phyloP scores from a whole-genome alignment of 2,888 invertebrate genomes.

The Agelastica alni region DNA sequence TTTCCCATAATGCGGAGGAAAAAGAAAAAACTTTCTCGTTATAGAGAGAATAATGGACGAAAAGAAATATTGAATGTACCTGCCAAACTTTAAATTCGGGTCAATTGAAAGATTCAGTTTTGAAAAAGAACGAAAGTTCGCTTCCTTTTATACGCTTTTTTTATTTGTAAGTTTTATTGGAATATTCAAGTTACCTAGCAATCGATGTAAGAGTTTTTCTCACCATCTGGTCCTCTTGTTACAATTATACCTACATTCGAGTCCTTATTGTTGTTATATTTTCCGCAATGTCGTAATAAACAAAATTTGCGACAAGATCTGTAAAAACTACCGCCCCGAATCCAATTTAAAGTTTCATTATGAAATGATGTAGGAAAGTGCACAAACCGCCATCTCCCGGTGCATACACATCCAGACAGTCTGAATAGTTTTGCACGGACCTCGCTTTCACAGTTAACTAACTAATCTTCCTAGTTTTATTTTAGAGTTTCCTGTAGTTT shows the following conservation, averaged over 20 bases:
- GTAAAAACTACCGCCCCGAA: too few relatives aligned
- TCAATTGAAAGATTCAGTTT: not conserved
- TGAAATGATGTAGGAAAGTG: constrained; percentile 11
- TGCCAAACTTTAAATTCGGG: not conserved
- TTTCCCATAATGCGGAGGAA: constrained; percentile 12
- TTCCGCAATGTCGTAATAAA: too few relatives aligned
- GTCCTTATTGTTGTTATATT: too few relatives aligned
- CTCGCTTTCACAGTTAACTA: constrained; percentile 14
- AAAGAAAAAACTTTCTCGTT: not conserved
- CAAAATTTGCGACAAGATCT: too few relatives aligned
- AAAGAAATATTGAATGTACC: not conserved
- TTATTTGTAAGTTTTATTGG: too few relatives aligned
- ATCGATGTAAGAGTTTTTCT: too few relatives aligned
- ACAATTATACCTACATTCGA: too few relatives aligned
- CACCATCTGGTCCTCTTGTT: too few relatives aligned
- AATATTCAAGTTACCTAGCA: too few relatives aligned
- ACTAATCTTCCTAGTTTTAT: constrained; percentile 19
- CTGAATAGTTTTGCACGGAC: constrained; percentile 10
- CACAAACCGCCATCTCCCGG: constrained; percentile 3
- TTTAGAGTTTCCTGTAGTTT: constrained; percentile 12
- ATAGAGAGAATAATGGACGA: constrained; percentile 1
- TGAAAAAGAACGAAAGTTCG: too few relatives aligned
- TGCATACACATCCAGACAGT: not conserved
- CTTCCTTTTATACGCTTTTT: too few relatives aligned
- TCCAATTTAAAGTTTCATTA: constrained; percentile 6